phyloP scores from a whole-genome alignment of 1,140 invertebrate genomes.

The Hermetia illucens region DNA sequence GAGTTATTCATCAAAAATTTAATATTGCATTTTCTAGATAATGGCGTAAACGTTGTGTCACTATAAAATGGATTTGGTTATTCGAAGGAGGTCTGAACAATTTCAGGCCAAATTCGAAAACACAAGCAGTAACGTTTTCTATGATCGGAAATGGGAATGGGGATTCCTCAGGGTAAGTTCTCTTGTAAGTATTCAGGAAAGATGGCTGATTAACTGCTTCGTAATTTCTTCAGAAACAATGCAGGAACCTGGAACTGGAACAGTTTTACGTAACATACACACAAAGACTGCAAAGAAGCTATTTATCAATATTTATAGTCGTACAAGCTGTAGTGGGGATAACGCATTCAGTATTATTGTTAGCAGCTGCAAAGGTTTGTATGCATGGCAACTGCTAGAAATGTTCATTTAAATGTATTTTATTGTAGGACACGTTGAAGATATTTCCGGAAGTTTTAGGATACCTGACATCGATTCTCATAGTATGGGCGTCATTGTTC shows the following conservation, averaged over 20 bases:
- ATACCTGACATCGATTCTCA: constrained; percentile 30
- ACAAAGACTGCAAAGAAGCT: constrained; percentile 56
- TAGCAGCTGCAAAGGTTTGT: constrained; percentile 35
- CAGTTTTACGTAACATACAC: constrained; percentile 57
- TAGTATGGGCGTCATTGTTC: constrained; percentile 35
- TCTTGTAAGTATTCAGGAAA: not conserved
- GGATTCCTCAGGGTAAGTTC: constrained; percentile 38
- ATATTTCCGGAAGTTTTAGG: constrained; percentile 28
- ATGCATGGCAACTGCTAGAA: constrained; percentile 11
- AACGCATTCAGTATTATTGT: constrained; percentile 42
- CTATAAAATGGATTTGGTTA: constrained; percentile 1
- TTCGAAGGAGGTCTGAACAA: constrained; percentile 4
- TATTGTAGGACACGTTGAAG: constrained; percentile 24
- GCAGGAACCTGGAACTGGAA: constrained; percentile 55
- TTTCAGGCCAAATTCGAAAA: not conserved
- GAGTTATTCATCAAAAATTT: no score
- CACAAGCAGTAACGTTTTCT: constrained; percentile 6
- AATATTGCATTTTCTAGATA: no score
- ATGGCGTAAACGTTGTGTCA: no score
- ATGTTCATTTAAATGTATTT: constrained; percentile 6
- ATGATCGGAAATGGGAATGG: constrained; percentile 40
- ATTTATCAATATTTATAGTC: constrained; percentile 59
- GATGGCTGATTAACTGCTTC: not conserved
- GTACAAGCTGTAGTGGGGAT: constrained; percentile 48
- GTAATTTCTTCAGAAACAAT: constrained; percentile 47